Evolutionary conservation across 2,797 vertebrate species (phyloP).

Genomic region (Coccyzus lansbergi): DNA sequence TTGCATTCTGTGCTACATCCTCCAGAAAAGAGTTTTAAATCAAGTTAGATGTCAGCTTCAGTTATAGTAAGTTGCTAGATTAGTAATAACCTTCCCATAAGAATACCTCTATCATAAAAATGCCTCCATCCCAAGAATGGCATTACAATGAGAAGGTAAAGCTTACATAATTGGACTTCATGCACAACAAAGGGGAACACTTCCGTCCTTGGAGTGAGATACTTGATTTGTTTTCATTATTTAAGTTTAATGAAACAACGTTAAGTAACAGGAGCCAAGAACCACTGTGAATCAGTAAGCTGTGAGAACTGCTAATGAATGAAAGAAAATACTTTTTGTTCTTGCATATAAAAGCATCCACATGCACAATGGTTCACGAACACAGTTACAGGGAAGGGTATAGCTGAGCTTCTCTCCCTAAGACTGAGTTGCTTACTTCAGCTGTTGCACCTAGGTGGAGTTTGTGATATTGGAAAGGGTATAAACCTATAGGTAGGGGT

Average conservation of each 20-base stretch:
- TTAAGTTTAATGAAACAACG: neutral
- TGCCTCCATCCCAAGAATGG: neutral
- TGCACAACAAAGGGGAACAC: neutral
- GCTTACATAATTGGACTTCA: neutral
- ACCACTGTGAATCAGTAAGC: neutral
- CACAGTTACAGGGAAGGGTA: neutral
- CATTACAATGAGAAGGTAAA: neutral
- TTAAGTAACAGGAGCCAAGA: neutral
- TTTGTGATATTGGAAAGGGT: neutral
- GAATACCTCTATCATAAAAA: neutral
- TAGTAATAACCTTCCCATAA: neutral
- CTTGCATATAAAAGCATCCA: neutral
- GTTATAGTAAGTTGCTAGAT: neutral
- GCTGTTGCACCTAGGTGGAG: neutral
- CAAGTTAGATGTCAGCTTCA: neutral
- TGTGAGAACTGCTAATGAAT: neutral
- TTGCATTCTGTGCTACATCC: neutral
- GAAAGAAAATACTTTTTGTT: neutral
- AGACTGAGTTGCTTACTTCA: neutral
- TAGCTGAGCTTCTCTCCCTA: neutral
- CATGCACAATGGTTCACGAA: neutral
- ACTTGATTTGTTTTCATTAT: neutral
- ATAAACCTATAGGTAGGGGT: neutral
- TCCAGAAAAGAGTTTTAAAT: neutral
- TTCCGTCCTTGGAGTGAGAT: neutral